These are phyloP conservation scores for Cheilosia grossa DNA, from an alignment of 2,888 invertebrate genomes.

Conservation along the genomic window DNA sequence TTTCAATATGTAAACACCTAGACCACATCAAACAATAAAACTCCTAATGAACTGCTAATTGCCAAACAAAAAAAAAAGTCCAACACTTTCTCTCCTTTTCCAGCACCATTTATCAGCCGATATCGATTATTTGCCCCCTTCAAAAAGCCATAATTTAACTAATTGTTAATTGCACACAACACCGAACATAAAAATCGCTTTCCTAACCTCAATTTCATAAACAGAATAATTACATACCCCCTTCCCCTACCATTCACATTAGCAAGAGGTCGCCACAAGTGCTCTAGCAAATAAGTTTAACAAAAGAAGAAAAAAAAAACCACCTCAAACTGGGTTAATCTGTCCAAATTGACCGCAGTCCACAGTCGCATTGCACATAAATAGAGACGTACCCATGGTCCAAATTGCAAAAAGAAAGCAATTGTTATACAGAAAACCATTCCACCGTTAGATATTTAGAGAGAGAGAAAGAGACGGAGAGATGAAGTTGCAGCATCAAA, in stretches of 20 bases:
- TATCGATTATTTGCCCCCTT: slow-evolving; percentile 4
- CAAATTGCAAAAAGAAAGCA: slow-evolving; percentile 41
- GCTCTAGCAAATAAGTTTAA: slow-evolving; percentile 25
- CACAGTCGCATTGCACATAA: neutral
- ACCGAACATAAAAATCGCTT: slow-evolving; percentile 3
- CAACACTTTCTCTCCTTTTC: slow-evolving; percentile 2
- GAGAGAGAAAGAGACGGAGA: neutral
- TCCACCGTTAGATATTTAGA: neutral
- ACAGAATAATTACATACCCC: slow-evolving; percentile 20
- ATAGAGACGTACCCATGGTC: slow-evolving; percentile 6
- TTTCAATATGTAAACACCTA: slow-evolving; percentile 6
- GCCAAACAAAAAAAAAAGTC: neutral
- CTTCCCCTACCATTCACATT: neutral
- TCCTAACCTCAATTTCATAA: slow-evolving; percentile 44
- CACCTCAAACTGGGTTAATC: slow-evolving; percentile 59
- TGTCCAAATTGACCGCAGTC: slow-evolving; percentile 54
- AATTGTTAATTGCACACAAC: slow-evolving; percentile 30
- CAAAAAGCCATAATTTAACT: slow-evolving; percentile 18
- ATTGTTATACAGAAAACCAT: slow-evolving; percentile 5
- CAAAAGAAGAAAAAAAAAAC: neutral
- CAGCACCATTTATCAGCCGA: neutral
- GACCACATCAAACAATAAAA: neutral
- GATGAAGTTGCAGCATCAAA: slow-evolving; percentile 5
- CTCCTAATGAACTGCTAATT: slow-evolving; percentile 23
- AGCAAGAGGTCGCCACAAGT: neutral